These are phyloP conservation scores for Oasisia sp. DNA, from an alignment of 2,888 invertebrate genomes.

Conservation along the genomic window DNA sequence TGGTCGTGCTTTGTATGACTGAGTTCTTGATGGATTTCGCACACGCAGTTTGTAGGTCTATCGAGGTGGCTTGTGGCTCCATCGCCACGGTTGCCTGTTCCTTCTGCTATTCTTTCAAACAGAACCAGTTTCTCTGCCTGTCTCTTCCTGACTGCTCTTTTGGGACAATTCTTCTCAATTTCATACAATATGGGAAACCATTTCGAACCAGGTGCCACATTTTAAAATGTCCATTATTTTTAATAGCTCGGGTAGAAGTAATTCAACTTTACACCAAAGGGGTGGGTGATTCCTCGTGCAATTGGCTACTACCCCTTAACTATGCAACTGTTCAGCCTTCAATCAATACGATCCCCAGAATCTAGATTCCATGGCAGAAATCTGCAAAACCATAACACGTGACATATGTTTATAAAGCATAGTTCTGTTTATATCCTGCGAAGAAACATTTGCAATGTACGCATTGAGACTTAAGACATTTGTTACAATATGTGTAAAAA, in stretches of 20 bases:
- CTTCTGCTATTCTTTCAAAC: background rate
- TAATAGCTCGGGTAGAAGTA: background rate
- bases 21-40: slow-evolving; percentile 2
- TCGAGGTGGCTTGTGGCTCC: background rate
- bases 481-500: background rate
- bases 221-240: background rate
- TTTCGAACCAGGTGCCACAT: background rate
- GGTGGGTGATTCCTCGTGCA: too few relatives aligned
- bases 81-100: background rate
- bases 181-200: background rate
- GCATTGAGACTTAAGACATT: background rate
- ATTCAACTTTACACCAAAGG: background rate
- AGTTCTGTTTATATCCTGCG: background rate
- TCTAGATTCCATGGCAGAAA: background rate
- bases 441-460: background rate
- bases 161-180: background rate
- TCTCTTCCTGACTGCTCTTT: background rate
- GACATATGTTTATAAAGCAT: background rate
- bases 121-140: background rate
- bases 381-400: background rate
- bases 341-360: background rate
- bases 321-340: background rate
- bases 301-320: background rate
- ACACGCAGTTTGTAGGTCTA: background rate
- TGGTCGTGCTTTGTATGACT: background rate